phyloP scores from a whole-genome alignment of 2,113 vertebrate species.

The Eptesicus fuscus region DNA sequence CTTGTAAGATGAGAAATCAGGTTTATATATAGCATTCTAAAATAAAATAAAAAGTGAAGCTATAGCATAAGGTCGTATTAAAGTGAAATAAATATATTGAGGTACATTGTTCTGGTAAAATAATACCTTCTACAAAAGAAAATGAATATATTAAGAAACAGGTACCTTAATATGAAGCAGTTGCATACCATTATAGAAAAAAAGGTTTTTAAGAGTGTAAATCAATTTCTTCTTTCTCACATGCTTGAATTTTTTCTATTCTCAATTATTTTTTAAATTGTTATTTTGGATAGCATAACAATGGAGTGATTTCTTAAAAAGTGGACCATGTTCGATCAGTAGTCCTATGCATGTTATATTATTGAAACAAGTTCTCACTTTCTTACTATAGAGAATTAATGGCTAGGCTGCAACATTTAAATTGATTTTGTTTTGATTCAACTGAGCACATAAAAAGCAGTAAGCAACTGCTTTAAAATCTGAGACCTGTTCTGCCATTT shows the following conservation, averaged over 20 bases:
- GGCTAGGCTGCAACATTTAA: background rate
- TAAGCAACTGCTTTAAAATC: background rate
- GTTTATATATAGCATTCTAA: constrained; percentile 36
- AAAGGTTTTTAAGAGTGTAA: constrained; percentile 39
- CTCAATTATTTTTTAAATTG: constrained; percentile 9
- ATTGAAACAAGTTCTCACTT: background rate
- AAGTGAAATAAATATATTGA: constrained; percentile 43
- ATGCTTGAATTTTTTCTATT: background rate
- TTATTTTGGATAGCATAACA: background rate
- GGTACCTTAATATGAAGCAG: background rate
- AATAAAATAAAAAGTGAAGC: constrained; percentile 46
- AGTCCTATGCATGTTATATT: background rate
- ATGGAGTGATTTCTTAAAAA: background rate
- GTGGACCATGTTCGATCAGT: background rate
- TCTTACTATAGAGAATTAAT: background rate
- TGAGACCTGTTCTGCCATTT: background rate
- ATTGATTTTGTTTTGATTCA: constrained; percentile 18
- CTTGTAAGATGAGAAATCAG: constrained; percentile 18
- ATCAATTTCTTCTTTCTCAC: constrained; percentile 22
- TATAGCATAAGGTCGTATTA: background rate
- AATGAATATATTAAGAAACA: constrained; percentile 35
- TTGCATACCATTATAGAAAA: background rate
- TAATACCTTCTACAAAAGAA: background rate
- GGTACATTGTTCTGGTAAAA: constrained; percentile 24
- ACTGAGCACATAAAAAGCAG: background rate